phyloP scores from a whole-genome alignment of 2,888 invertebrate species.

The Orthosia cruda region DNA sequence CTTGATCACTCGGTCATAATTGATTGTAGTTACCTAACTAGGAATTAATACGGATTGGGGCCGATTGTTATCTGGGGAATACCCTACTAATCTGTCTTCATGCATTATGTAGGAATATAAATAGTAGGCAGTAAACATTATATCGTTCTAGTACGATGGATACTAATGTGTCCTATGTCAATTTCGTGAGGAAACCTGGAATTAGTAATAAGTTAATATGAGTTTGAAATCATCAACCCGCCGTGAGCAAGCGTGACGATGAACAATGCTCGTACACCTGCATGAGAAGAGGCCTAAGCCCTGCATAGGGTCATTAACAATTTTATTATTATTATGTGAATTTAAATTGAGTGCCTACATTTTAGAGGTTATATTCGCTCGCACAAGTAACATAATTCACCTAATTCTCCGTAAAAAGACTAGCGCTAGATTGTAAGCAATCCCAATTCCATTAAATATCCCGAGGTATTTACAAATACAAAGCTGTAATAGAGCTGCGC shows the following conservation, averaged over 20 bases:
- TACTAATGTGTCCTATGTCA: not conserved
- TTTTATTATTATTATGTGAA: too few relatives aligned
- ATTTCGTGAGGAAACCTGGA: not conserved
- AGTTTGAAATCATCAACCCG: not conserved
- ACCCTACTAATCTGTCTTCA: slow-evolving; percentile 19
- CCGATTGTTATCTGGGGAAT: slow-evolving; percentile 43
- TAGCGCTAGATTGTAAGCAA: slow-evolving; percentile 37
- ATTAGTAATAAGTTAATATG: not conserved
- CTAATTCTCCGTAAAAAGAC: slow-evolving; percentile 29
- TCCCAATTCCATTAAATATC: slow-evolving; percentile 51
- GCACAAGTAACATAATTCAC: not conserved
- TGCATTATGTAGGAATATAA: not conserved
- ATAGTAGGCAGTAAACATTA: not conserved
- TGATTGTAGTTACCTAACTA: slow-evolving; percentile 32
- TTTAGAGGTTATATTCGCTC: not conserved
- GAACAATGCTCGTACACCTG: too few relatives aligned
- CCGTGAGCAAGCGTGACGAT: too few relatives aligned
- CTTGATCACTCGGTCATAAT: slow-evolving; percentile 18
- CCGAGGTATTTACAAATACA: slow-evolving; percentile 44
- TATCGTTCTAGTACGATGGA: not conserved
- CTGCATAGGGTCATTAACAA: too few relatives aligned
- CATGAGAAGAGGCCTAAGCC: too few relatives aligned
- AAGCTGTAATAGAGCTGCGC: slow-evolving; percentile 38
- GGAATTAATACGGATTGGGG: slow-evolving; percentile 39
- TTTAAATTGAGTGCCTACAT: not conserved